These are phyloP conservation scores for Chelonia mydas DNA, from an alignment of 2,797 vertebrate genomes.

Conservation along the genomic window DNA sequence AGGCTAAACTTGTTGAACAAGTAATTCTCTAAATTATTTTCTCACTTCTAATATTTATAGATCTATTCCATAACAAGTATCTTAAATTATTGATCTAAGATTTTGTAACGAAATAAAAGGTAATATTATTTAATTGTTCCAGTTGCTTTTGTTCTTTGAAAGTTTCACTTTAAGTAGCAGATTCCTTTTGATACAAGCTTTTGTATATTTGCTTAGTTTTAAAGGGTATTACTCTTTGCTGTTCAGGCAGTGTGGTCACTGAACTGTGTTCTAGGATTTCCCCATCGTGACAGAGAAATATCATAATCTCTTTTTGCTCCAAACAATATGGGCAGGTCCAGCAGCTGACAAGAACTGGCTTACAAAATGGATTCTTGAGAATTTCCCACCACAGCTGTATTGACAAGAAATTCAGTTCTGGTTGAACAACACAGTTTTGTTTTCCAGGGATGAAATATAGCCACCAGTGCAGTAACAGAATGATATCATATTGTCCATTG, in stretches of 20 bases:
- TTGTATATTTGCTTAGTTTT: neutral
- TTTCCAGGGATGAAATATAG: conserved; percentile 46
- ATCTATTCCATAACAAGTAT: neutral
- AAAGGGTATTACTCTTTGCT: neutral
- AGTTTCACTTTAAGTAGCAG: neutral
- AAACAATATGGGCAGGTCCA: neutral
- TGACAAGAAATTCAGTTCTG: conserved; percentile 38
- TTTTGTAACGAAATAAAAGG: conserved; percentile 18
- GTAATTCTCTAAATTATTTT: neutral
- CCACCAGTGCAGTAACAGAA: conserved; percentile 45
- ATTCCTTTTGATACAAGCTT: neutral
- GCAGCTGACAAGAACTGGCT: conserved; percentile 52
- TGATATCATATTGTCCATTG: conserved; percentile 61
- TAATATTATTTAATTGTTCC: neutral
- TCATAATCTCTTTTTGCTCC: neutral
- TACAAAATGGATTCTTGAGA: conserved; percentile 1
- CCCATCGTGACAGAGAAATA: neutral
- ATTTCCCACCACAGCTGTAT: conserved; percentile 60
- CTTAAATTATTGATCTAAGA: neutral
- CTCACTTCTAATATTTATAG: neutral
- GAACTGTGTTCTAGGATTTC: neutral
- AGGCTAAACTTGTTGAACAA: neutral
- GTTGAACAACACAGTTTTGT: conserved; percentile 36
- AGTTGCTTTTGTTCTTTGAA: neutral
- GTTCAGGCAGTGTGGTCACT: neutral